Conservation (phyloP, 2,113 vertebrate species). For the Antechinus flavipes region DNA sequence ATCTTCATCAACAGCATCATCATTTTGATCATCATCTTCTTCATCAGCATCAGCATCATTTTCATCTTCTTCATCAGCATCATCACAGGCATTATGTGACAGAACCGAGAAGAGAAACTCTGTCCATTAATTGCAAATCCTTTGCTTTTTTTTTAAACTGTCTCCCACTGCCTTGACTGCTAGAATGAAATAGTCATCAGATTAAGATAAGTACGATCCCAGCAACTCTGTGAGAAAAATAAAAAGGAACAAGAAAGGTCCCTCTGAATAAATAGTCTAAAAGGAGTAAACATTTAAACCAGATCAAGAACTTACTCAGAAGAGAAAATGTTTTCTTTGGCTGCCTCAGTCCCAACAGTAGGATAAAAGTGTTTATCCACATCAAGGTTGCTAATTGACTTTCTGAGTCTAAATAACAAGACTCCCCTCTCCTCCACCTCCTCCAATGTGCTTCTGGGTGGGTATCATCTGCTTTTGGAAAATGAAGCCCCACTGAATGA, state of each 20-base stretch:
- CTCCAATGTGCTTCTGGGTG: background rate
- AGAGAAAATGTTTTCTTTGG: background rate
- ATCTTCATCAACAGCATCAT: too few species aligned
- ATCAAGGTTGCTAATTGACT: background rate
- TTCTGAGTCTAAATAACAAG: background rate
- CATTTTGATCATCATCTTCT: too few species aligned
- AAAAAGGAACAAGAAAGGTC: background rate
- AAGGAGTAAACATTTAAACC: conserved; percentile 2
- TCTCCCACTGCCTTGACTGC: background rate
- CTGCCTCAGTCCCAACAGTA: background rate
- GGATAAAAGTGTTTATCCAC: background rate
- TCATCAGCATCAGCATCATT: too few species aligned
- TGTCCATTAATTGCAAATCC: background rate
- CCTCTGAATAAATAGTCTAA: background rate
- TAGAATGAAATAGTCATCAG: background rate
- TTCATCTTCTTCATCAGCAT: too few species aligned
- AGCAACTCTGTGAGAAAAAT: background rate
- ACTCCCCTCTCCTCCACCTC: background rate
- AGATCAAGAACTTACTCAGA: background rate
- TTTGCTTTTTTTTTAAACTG: background rate
- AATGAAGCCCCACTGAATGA: background rate
- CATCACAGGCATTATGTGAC: background rate
- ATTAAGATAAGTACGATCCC: background rate
- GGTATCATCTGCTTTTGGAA: background rate
- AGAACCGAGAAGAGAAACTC: background rate